Evolutionary conservation across 1,140 invertebrate species (phyloP), one percentile per base, ranked within the genome.

Genomic region (Mamestra configurata): DNA sequence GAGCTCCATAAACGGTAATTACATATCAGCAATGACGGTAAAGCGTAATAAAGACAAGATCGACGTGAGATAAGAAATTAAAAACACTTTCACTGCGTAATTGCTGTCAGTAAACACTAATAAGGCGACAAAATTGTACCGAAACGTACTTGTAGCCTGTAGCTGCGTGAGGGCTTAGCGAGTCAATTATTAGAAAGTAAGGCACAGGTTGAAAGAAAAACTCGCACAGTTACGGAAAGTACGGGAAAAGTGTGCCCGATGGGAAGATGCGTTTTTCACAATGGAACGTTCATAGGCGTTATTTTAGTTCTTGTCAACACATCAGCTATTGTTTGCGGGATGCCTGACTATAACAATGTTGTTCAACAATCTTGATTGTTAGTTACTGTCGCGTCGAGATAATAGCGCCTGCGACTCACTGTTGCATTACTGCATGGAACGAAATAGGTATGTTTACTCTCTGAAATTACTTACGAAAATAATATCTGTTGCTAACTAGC

Each of bases 81-180:
- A 86, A 87, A 90, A 84, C 86, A 92, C 91, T 93, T 91, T 93
- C 90, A 85, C 91, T 89, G 80, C 81, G 81, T 91, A 92, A 90
- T 89, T 90, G 88, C 83, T 81, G 77, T 85, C 80, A 83, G 84
- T 87, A 85, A 86, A 79, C 72, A 80, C 84, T 89, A 88, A 87
- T 89, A 88, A 87, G 82, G 83, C 81, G 83, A 85, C 80, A 87
- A 86, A 86, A 80, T 86, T 49, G 57, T 72, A 46, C 77, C 76
- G 79, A 75, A 66, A 49, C 13, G 24, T 51, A 64, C 18, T 37
- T 40, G 15, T n/a, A n/a, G n/a, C 43, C 1, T 5, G 15, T 5
- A 59, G 15, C 8, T 73, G 11, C 20, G 40, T 18, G 37, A 81
- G 68, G 80, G 80, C 80, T 78, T 13, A 57, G 37, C 55, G 46